Evolutionary conservation across 2,797 vertebrate genomes (phyloP), one percentile per base, ranked within the genome.

Genomic region (Epinephelus malabaricus): DNA sequence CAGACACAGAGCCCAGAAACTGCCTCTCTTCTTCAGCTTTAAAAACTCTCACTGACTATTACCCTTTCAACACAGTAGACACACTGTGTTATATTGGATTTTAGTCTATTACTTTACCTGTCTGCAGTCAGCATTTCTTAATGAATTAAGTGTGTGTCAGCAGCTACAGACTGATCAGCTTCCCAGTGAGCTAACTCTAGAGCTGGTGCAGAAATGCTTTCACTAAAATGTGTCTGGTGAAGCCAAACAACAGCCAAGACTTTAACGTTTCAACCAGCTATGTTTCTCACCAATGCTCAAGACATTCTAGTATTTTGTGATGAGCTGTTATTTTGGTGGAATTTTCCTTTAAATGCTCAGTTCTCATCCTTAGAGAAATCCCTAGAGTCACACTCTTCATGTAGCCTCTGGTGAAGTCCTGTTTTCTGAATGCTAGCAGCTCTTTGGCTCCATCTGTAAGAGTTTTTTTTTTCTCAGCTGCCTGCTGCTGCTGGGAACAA

Each of bases 381-480:
- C 40, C 10, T 23, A 30, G 62, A 40, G 49, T 53, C 11, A 15
- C n/a, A 19, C 45, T 43, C 2, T 18, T 9, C 11, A 25, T 72
- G 46, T 30, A 55, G 55, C 47, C 30, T 68, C 18, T 61, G 55
- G 4, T 69, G 23, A 23, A 38, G 58, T 21, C 45, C 34, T 23
- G 18, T 43, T 62, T 25, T 40, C 43, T 23, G 47, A 3, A 21
- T 54, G 6, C n/a, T 13, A 2, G 21, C 27, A 51, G 78, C 51
- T 53, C 66, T 50, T 70, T 63, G 65, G 59, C 50, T 51, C 18
- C 27, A 55, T 61, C 23, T 17, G 21, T 25, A 23, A 45, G 18
- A 43, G 4, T 7, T 23, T 23, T 23, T 23, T 38, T 66, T 17
- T 53, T 6, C 17, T 49, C 27, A 51, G 63, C 63, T 51, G 45